Conservation (phyloP, 2,888 invertebrate genomes). For the Yponomeuta cagnagella region DNA sequence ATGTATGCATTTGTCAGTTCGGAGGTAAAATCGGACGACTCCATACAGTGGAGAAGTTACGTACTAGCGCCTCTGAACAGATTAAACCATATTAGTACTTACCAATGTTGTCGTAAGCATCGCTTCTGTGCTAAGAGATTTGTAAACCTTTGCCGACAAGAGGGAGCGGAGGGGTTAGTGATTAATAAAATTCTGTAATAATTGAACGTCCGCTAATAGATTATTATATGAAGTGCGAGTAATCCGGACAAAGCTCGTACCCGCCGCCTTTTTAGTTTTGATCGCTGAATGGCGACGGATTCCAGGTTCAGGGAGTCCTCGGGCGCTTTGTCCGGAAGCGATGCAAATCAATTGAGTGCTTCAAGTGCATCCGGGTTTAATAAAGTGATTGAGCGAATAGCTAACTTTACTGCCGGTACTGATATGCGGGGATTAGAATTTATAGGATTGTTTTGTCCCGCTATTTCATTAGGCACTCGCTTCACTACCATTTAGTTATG, state of each 20-base stretch:
- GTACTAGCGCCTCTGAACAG: no score
- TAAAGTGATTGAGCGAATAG: conserved; percentile 16
- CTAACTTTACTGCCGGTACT: neutral
- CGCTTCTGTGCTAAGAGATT: no score
- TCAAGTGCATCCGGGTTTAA: conserved; percentile 15
- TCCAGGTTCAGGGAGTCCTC: conserved; percentile 32
- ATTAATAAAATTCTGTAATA: no score
- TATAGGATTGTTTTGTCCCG: neutral
- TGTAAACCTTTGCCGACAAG: no score
- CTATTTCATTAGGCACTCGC: neutral
- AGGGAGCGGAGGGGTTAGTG: no score
- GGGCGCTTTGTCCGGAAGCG: conserved; percentile 43
- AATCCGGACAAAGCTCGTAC: conserved; percentile 27
- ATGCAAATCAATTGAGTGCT: conserved; percentile 62
- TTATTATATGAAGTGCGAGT: neutral
- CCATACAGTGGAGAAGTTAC: no score
- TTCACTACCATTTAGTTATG: no score
- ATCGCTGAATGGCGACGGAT: conserved; percentile 50
- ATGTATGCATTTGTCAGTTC: no score
- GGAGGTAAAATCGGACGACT: no score
- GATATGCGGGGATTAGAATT: neutral
- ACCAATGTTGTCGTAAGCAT: no score
- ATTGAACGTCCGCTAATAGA: no score
- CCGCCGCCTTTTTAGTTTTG: conserved; percentile 27
- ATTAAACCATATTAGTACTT: no score